Evolutionary conservation across 2,113 vertebrate genomes (phyloP).

Genomic region (Calidris pygmaea): DNA sequence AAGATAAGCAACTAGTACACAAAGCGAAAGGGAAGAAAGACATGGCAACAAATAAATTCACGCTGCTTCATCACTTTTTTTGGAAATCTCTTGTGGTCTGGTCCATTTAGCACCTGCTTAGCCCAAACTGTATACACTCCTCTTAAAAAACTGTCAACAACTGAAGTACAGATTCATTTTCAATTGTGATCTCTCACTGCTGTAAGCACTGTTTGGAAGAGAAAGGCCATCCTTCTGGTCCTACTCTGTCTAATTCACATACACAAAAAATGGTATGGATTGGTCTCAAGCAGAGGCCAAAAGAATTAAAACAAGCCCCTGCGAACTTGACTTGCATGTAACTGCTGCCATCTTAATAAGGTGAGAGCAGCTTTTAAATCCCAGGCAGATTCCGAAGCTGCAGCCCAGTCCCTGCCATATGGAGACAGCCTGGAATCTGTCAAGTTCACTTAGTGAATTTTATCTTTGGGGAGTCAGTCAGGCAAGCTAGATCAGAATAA

Average conservation of each 20-base stretch:
- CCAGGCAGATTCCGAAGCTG: slow-evolving; percentile 64
- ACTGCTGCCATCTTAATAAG: slow-evolving; percentile 82
- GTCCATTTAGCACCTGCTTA: background rate
- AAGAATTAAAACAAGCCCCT: slow-evolving; percentile 63
- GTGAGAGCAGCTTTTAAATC: slow-evolving; percentile 75
- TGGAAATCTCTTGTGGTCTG: background rate
- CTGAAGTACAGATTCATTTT: background rate
- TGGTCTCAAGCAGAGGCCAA: slow-evolving; percentile 42
- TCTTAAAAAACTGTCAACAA: background rate
- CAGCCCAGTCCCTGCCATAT: slow-evolving; percentile 79
- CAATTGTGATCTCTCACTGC: background rate
- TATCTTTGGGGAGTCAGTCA: slow-evolving; percentile 81
- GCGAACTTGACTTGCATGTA: slow-evolving; percentile 75
- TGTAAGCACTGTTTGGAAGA: background rate
- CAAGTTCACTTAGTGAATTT: slow-evolving; percentile 84
- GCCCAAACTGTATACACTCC: background rate
- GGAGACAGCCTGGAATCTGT: slow-evolving; percentile 85
- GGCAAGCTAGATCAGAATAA: slow-evolving; percentile 76
- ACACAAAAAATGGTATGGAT: background rate
- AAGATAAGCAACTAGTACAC: background rate
- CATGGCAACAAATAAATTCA: background rate
- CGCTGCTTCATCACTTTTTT: background rate
- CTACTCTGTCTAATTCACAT: slow-evolving; percentile 46
- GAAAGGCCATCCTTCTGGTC: slow-evolving; percentile 28
- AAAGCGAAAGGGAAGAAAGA: background rate